phyloP scores from a whole-genome alignment of 2,797 vertebrate genomes.

The Melanotaenia trifasciata region DNA sequence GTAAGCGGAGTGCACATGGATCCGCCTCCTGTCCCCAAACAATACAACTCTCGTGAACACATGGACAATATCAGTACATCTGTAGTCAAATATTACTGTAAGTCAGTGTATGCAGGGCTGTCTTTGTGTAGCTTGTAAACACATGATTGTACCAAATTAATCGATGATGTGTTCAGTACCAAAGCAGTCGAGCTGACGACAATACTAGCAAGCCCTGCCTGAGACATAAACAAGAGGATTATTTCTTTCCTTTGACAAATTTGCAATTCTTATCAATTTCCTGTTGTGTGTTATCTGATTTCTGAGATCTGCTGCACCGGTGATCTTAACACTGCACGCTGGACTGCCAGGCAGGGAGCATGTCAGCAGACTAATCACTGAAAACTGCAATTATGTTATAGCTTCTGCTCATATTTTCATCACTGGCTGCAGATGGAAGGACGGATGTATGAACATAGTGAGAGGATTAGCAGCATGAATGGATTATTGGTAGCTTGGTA shows the following conservation, averaged over 20 bases:
- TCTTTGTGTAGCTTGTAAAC: not conserved
- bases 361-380: not conserved
- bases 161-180: constrained; percentile 2
- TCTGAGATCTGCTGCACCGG: not conserved
- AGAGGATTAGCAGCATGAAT: not conserved
- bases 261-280: constrained; percentile 36
- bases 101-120: not conserved
- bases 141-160: not conserved
- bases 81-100: constrained; percentile 11
- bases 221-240: constrained; percentile 14
- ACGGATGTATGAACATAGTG: not conserved
- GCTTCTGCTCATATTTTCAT: not conserved
- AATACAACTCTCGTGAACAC: constrained; percentile 25
- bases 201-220: not conserved
- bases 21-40: constrained; percentile 22
- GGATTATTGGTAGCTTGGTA: not conserved
- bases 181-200: constrained; percentile 15
- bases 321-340: not conserved
- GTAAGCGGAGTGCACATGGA: not conserved
- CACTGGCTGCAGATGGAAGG: constrained; percentile 7
- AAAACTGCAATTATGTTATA: constrained; percentile 1
- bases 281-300: constrained; percentile 35
- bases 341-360: not conserved
- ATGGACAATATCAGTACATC: constrained; percentile 25
- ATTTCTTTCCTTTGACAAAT: constrained; percentile 38